Conservation (phyloP, 2,113 vertebrate species). For the Colaptes auratus region DNA sequence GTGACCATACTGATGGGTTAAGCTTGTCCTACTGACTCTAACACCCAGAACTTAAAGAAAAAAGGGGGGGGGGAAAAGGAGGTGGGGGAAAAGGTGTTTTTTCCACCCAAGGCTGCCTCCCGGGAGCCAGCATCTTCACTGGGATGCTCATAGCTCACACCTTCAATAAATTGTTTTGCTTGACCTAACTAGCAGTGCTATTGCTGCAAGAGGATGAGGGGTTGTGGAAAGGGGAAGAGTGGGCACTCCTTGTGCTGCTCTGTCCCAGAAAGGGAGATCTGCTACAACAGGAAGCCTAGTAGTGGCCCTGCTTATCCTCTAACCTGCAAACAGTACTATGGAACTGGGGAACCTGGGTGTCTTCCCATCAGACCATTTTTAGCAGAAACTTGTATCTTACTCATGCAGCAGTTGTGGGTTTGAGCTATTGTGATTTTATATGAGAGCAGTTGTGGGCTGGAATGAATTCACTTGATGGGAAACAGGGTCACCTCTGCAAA, state of each 20-base stretch:
- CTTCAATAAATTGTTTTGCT: neutral
- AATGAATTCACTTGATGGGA: neutral
- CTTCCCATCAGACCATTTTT: neutral
- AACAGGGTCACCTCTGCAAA: neutral
- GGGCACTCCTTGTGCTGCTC: neutral
- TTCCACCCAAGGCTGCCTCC: neutral
- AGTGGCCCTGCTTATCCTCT: neutral
- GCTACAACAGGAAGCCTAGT: neutral
- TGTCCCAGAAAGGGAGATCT: neutral
- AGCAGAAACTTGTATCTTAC: constrained; percentile 9
- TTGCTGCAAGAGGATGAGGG: neutral
- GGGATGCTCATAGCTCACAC: neutral
- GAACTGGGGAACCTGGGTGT: neutral
- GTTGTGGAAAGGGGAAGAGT: neutral
- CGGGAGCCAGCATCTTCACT: neutral
- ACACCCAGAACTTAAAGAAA: neutral
- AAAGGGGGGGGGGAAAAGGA: too few relatives aligned
- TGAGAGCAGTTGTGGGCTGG: neutral
- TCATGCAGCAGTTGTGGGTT: neutral
- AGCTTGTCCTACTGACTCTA: neutral
- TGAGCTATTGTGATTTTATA: neutral
- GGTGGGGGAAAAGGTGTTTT: neutral
- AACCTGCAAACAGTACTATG: fast-evolving
- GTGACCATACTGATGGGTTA: neutral
- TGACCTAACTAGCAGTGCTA: neutral